Percentiles rank a stretch among this genome's conserved stretches.
These are phyloP conservation scores for Hoplostethus mediterraneus DNA, from an alignment of 2,797 vertebrate genomes.

Conservation along the genomic window DNA sequence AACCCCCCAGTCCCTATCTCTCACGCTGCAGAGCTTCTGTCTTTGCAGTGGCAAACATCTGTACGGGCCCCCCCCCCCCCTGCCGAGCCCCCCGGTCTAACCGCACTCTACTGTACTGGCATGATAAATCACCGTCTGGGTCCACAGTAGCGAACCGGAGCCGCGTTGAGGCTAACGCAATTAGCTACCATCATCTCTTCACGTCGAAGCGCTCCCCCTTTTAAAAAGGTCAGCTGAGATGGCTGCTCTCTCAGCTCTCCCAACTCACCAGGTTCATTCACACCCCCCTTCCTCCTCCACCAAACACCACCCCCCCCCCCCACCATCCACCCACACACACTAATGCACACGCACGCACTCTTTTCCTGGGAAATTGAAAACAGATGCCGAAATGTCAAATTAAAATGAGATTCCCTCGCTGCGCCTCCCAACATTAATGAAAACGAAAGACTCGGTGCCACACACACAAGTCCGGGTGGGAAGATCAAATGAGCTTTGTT, in stretches of 20 bases:
- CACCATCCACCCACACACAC: constrained; percentile 9
- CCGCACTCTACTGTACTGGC: constrained; percentile 28
- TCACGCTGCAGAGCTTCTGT: constrained; percentile 45
- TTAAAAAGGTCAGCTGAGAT: constrained; percentile 66
- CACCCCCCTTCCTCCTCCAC: constrained; percentile 50
- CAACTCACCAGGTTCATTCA: constrained; percentile 58
- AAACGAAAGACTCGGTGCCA: constrained; percentile 84
- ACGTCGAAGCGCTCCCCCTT: constrained; percentile 40
- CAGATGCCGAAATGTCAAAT: constrained; percentile 89
- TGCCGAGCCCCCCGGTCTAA: constrained; percentile 11
- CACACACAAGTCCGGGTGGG: constrained; percentile 78
- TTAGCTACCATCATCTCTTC: constrained; percentile 70
- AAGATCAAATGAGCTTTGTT: constrained; percentile 85
- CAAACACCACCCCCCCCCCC: constrained; percentile 43
- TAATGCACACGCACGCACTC: constrained; percentile 7
- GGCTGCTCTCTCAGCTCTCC: constrained; percentile 45
- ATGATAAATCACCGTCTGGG: constrained; percentile 49
- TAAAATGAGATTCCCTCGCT: constrained; percentile 86
- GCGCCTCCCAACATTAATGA: constrained; percentile 85
- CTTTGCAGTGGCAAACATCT: constrained; percentile 51
- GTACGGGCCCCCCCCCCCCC: constrained; percentile 14
- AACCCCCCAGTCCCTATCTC: constrained; percentile 35
- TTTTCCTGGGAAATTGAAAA: constrained; percentile 82
- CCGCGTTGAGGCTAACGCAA: constrained; percentile 59
- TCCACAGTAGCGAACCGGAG: constrained; percentile 60